Conservation (phyloP, 1,140 invertebrate genomes). For the Pogonomyrmex barbatus region DNA sequence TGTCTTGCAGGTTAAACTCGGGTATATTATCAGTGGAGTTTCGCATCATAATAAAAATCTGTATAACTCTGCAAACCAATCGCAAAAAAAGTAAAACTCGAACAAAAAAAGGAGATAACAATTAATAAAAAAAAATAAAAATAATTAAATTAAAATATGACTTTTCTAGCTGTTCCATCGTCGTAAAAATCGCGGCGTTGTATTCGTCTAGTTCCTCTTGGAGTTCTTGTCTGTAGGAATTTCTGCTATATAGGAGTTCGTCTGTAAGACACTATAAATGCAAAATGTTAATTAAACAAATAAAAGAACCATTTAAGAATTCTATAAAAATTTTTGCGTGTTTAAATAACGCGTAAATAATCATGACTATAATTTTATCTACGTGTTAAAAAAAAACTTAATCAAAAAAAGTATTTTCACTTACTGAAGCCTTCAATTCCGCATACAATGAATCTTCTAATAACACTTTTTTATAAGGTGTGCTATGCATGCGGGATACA, state of each 20-base stretch:
- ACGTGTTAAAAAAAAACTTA: background rate
- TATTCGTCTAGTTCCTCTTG: conserved; percentile 32
- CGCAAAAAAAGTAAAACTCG: background rate
- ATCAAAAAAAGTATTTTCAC: background rate
- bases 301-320: background rate
- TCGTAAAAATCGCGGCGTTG: background rate
- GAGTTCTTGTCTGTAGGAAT: conserved; percentile 2
- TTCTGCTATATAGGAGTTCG: background rate
- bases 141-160: conserved; percentile 34
- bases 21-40: background rate
- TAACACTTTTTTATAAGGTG: conserved; percentile 31
- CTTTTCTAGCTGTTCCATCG: conserved; percentile 37
- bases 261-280: conserved; percentile 26
- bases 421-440: conserved; percentile 39
- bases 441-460: conserved; percentile 33
- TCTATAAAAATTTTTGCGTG: background rate
- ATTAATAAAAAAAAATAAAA: conserved; percentile 11
- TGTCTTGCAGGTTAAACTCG: background rate
- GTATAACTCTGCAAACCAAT: conserved; percentile 49
- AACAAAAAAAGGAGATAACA: background rate
- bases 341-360: background rate
- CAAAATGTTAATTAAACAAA: background rate
- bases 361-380: background rate
- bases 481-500: conserved; percentile 16
- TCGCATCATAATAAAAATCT: background rate